Conservation (phyloP, 2,888 invertebrate species). For the Automeris io region DNA sequence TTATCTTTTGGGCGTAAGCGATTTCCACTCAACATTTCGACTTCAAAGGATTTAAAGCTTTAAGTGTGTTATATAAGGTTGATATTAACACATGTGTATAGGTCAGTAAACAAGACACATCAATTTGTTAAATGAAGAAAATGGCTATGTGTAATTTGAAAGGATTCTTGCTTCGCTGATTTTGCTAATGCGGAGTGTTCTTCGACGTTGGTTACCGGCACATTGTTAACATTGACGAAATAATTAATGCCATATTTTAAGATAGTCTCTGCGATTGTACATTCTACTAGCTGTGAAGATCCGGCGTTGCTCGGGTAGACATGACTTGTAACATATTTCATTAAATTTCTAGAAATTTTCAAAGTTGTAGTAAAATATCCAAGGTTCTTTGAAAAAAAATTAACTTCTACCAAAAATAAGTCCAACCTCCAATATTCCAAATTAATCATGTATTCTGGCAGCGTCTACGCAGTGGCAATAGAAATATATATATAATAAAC, state of each 20-base stretch:
- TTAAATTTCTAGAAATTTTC: no score
- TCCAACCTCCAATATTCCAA: no score
- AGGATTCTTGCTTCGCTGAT: conserved; percentile 46
- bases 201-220: conserved; percentile 44
- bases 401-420: no score
- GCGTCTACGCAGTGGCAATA: no score
- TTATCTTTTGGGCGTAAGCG: conserved; percentile 70
- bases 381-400: no score
- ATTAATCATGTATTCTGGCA: no score
- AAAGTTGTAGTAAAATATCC: no score
- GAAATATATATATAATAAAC: no score
- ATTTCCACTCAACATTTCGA: conserved; percentile 22
- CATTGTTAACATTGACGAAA: conserved; percentile 25
- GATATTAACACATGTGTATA: conserved; percentile 23
- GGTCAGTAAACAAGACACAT: conserved; percentile 46
- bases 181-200: conserved; percentile 35
- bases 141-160: conserved; percentile 65
- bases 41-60: conserved; percentile 39
- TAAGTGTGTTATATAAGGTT: conserved; percentile 26
- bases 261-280: not conserved
- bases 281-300: no score
- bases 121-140: conserved; percentile 76
- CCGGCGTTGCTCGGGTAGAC: no score
- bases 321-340: no score
- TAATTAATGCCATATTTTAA: conserved; percentile 7